Percentiles rank a stretch among this genome's conserved stretches.
phyloP scores from a whole-genome alignment of 2,888 invertebrate species.

The Microctonus hyperodae region DNA sequence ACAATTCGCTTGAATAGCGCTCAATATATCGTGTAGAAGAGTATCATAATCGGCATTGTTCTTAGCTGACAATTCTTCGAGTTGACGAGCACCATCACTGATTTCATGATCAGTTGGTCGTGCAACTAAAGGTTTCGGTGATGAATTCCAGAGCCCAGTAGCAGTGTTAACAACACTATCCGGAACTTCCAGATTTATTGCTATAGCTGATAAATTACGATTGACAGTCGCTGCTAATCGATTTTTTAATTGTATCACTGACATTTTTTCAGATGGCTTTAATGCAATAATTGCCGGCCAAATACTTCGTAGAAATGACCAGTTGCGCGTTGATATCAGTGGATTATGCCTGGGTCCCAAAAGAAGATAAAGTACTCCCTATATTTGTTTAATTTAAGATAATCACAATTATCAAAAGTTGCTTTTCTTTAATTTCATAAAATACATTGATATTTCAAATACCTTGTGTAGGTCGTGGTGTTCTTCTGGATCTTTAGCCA shows the following conservation, averaged over 20 bases:
- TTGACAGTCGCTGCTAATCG: conserved; percentile 67
- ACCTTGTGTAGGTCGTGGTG: conserved; percentile 76
- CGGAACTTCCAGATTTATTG: conserved; percentile 68
- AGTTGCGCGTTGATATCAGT: conserved; percentile 76
- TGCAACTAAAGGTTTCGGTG: conserved; percentile 58
- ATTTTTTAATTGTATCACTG: conserved; percentile 72
- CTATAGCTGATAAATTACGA: conserved; percentile 70
- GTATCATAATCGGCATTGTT: conserved; percentile 66
- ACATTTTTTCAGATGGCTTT: conserved; percentile 85
- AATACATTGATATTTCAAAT: conserved; percentile 21
- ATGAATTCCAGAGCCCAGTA: conserved; percentile 60
- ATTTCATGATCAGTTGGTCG: conserved; percentile 60
- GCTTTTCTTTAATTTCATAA: not conserved
- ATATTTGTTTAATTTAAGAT: conserved; percentile 29
- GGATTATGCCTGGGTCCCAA: conserved; percentile 72
- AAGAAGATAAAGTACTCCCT: conserved; percentile 81
- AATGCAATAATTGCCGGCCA: conserved; percentile 84
- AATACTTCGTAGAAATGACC: conserved; percentile 73
- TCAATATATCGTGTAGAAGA: conserved; percentile 65
- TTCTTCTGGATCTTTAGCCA: conserved; percentile 69
- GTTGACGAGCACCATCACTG: conserved; percentile 56
- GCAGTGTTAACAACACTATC: conserved; percentile 66
- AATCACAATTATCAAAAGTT: not conserved
- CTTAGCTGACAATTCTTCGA: conserved; percentile 62
- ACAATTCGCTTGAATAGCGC: conserved; percentile 67